These are phyloP conservation scores for Orussus abietinus DNA, from an alignment of 1,140 invertebrate genomes.

Conservation along the genomic window DNA sequence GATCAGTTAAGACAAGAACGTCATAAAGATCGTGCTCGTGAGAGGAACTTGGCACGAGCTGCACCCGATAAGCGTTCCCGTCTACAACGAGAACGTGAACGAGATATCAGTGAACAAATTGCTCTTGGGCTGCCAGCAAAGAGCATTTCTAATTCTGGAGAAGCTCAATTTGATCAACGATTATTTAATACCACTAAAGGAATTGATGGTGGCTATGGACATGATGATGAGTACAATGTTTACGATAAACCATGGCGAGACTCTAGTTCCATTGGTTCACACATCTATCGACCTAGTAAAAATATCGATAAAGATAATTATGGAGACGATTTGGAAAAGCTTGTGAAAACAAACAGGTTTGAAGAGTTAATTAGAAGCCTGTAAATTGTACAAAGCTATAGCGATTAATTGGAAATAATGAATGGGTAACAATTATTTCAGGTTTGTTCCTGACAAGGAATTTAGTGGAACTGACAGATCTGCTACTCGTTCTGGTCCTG, in stretches of 20 bases:
- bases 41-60: constrained; percentile 87
- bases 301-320: constrained; percentile 89
- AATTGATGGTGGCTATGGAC: constrained; percentile 94
- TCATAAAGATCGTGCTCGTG: constrained; percentile 87
- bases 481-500: constrained; percentile 79
- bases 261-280: constrained; percentile 74
- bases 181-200: constrained; percentile 95
- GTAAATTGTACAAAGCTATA: background rate
- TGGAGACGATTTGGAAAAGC: constrained; percentile 77
- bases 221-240: constrained; percentile 97
- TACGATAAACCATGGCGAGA: constrained; percentile 95
- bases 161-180: constrained; percentile 92
- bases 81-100: constrained; percentile 85
- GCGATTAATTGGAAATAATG: constrained; percentile 1
- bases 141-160: constrained; percentile 62
- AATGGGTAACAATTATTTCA: too few species aligned
- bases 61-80: constrained; percentile 92
- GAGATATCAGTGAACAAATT: constrained; percentile 98
- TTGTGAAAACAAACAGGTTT: constrained; percentile 84
- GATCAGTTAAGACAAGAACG: constrained; percentile 86
- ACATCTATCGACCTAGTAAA: constrained; percentile 89
- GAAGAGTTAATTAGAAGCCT: constrained; percentile 5
- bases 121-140: constrained; percentile 94
- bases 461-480: constrained; percentile 85
- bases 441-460: constrained; percentile 95